Evolutionary conservation across 2,113 vertebrate genomes (phyloP), one percentile per base, ranked within the genome.

Genomic region (Macroglossus sobrinus): DNA sequence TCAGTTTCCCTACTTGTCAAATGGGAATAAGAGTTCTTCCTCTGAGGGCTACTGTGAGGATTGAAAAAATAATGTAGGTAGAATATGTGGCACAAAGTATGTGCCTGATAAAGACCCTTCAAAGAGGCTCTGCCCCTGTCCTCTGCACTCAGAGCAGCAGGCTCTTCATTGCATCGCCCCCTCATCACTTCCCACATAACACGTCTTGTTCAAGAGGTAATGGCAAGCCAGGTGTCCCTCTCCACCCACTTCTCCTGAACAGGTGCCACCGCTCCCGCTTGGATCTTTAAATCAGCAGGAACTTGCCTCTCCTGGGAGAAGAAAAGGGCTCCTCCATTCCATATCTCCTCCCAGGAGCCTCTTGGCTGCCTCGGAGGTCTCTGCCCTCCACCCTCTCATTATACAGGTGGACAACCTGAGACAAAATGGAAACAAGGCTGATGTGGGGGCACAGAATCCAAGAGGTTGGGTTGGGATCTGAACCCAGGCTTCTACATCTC

Each of bases 181-280:
- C 24, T 35, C 76, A 57, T 13, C 86, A 64, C 76, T 64, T 35
- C 90, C 93, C 64, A 91, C 78, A 1, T 35, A 40, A 38, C 47
- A 30, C 38, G 0, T 33, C 72, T 59, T 61, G 24, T 59, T 47
- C 0, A 4, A 88, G 40, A 78, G 38, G 93, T 28, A 19, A n/a
- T 82, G 89, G 81, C 61, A 91, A 63, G 47, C 93, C 95, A 95
- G 89, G 95, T 91, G 89, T 89, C 72, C 84, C 78, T 87, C 16
- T 72, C 95, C 68, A 30, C 35, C 86, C 85, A 21, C 66, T 5
- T 90, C 84, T 76, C 47, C 85, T 8, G 24, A 91, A 55, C 95
- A 93, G 89, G 81, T 84, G 96, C 30, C 18, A 8, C 35, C 0
- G 11, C 47, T 75, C 45, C 19, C 13, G 7, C 91, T 45, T 72